Evolutionary conservation across 2,113 vertebrate genomes (phyloP).

Genomic region (Natator depressus): DNA sequence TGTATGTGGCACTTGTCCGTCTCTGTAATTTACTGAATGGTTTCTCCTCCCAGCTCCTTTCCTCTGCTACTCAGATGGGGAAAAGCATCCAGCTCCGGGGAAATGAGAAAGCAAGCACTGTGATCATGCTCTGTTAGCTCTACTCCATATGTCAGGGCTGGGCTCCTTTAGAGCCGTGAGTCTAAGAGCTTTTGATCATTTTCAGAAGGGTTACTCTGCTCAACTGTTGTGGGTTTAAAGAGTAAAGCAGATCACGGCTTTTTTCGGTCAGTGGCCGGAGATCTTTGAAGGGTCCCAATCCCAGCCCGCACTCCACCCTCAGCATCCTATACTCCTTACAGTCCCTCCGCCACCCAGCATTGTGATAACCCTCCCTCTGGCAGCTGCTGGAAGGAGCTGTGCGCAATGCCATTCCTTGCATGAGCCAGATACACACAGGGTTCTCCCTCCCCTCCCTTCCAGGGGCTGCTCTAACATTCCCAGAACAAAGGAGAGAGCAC

Average conservation of each 20-base stretch:
- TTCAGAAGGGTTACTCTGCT: not conserved
- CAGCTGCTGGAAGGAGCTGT: not conserved
- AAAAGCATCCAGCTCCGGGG: not conserved
- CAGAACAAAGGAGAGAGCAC: not conserved
- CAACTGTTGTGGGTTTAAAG: not conserved
- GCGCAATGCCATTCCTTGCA: not conserved
- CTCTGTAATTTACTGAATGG: not conserved
- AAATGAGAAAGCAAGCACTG: not conserved
- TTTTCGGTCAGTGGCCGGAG: not conserved
- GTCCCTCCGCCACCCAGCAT: not conserved
- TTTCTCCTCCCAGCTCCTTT: not conserved
- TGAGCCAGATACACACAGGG: not conserved
- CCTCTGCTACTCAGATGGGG: not conserved
- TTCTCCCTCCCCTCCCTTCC: not conserved
- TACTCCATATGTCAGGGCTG: not conserved
- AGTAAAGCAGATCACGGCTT: not conserved
- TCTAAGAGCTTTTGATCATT: not conserved
- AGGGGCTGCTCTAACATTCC: not conserved
- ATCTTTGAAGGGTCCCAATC: not conserved
- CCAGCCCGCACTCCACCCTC: not conserved
- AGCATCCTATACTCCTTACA: not conserved
- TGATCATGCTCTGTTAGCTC: not conserved
- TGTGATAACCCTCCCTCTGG: not conserved
- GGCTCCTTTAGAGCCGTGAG: not conserved
- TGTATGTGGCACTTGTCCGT: not conserved